Base-by-base conservation (phyloP, 2,113 vertebrate species). In the Balaeniceps rex region DNA sequence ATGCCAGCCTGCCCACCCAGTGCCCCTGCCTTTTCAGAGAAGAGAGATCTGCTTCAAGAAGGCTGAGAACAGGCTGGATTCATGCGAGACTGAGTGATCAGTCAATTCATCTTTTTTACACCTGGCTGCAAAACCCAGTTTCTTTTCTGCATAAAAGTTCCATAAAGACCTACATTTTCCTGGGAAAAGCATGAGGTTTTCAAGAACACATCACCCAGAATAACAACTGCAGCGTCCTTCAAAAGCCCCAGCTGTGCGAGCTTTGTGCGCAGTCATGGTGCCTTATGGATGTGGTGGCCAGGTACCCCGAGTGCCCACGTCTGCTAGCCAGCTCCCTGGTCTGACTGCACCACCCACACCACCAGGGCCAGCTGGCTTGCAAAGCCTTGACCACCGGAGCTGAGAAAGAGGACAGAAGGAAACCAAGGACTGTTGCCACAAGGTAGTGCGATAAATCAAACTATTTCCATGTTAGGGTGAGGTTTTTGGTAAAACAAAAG, bases 261-360 rank as follows among this genome's bases (percentile, higher is more conserved):
- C 42, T 2, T 5, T 1, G 60, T 2, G 2, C 2, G 7, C 46
- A 1, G 2, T 14, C 57, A 7, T 5, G 1, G 19, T 47, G 47
- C 14, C 33, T 10, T 13, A 14, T 0, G 5, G 78, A 12, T 11
- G 26, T 2, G 9, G 46, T 11, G 47, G 51, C 34, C 79, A 69
- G 10, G 25, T 33, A 28, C 10, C 18, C 25, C 12, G 14, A 0
- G 44, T 25, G 76, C 49, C 42, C 33, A 44, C 6, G 3, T 8
- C 47, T 72, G 64, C 29, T 46, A 40, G 38, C 6, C 79, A 70
- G 79, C 25, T 36, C 49, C 55, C 51, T 29, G 60, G 61, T 57
- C 34, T 5, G 4, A 11, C 58, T 16, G 38, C 52, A 36, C 68
- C 63, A 26, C 23, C 12, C 33, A 19, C 60, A 15, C 2, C 18